Evolutionary conservation across 2,113 vertebrate species (phyloP).

Genomic region (Poecile atricapillus): DNA sequence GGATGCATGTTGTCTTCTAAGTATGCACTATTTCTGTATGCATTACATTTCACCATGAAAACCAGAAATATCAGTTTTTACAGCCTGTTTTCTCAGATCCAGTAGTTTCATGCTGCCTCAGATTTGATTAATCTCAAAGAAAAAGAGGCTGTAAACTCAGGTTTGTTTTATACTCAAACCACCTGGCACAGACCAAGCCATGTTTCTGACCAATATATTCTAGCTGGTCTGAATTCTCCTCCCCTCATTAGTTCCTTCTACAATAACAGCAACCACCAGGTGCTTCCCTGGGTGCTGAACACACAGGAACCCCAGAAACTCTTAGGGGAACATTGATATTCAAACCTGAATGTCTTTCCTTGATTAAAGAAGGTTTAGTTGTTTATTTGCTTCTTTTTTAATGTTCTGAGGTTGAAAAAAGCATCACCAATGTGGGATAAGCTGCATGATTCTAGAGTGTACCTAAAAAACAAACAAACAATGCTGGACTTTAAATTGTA

Average conservation of each 20-base stretch:
- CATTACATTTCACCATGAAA: not conserved
- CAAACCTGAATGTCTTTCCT: not conserved
- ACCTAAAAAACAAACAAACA: not conserved
- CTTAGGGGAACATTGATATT: rapidly evolving
- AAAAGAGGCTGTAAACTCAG: not conserved
- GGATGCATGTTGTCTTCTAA: not conserved
- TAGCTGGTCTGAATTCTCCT: not conserved
- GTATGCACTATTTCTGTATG: not conserved
- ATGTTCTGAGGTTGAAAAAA: not conserved
- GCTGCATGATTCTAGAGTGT: not conserved
- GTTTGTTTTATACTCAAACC: not conserved
- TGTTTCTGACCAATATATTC: not conserved
- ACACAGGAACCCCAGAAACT: not conserved
- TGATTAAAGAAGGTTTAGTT: not conserved
- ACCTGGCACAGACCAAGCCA: not conserved
- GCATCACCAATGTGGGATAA: not conserved
- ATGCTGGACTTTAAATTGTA: not conserved
- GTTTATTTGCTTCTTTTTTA: not conserved
- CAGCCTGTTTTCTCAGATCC: not conserved
- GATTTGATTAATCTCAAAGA: not conserved
- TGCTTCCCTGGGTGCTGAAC: not conserved
- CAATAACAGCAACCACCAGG: not conserved
- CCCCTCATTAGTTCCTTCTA: not conserved
- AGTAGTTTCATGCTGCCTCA: not conserved
- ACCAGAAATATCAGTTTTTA: not conserved